Conservation (phyloP, 2,113 vertebrate species). For the Prinia subflava region DNA sequence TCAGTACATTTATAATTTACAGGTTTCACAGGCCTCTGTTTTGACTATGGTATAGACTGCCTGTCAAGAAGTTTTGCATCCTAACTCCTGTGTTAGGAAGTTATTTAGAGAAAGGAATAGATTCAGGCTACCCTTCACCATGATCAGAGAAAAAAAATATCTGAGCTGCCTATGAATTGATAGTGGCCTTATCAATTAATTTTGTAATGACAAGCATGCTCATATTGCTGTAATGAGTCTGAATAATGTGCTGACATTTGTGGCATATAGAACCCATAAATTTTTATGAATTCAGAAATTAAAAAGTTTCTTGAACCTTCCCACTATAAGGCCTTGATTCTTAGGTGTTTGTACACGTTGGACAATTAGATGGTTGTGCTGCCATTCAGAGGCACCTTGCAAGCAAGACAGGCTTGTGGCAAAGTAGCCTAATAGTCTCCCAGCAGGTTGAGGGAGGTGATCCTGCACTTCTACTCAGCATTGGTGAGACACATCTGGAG, state of each 20-base stretch:
- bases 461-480: background rate
- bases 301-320: background rate
- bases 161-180: background rate
- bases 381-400: background rate
- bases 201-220: background rate
- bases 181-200: background rate
- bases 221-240: background rate
- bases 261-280: background rate
- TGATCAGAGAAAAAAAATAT: background rate
- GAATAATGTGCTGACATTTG: background rate
- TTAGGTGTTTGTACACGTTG: background rate
- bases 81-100: background rate
- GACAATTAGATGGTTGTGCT: background rate
- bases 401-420: background rate
- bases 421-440: background rate
- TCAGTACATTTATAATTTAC: background rate
- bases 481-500: background rate
- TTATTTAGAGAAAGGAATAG: background rate
- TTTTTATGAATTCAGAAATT: background rate
- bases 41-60: background rate
- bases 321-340: background rate
- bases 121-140: background rate
- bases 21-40: background rate
- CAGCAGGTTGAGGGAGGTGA: rapidly evolving
- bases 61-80: background rate